Evolutionary conservation across 2,888 invertebrate species (phyloP), one percentile per base, ranked within the genome.

Genomic region (Mycalesis mineus): DNA sequence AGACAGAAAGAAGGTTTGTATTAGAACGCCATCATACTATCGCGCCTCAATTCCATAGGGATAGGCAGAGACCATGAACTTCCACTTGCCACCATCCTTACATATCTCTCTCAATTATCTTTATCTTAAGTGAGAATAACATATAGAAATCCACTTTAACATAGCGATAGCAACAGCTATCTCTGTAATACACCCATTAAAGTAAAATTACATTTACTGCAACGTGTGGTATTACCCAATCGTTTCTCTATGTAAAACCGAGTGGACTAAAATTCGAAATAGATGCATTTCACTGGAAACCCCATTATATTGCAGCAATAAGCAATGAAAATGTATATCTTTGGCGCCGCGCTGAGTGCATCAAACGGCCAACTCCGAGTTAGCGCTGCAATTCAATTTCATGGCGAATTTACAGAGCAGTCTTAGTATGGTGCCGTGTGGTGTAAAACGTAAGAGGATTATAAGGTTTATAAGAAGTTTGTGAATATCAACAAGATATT

Each of bases 351-450:
- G 53, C 48, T 55, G 44, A 55, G 58, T 49, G 60, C 62, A 60
- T 62, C 62, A 64, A 56, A 60, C 57, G 52, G 47, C 55, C 61
- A 60, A 58, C 58, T 55, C 31, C 40, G 59, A 65, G 62, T 65
- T 65, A 63, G 59, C 62, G 58, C 60, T 58, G 65, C 61, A 57
- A 64, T 65, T 65, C 64, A 65, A 64, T 64, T 65, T 68, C 64
- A 67, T 64, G 64, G 63, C 33, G 59, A 66, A 65, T 65, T 68
- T 65, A 63, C 62, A 57, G 64, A 61, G 55, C 57, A 62, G 62
- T 64, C 60, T 61, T 59, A 65, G 61, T 44, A 55, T 58, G 51
- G 55, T 51, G 55, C 36, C 31, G 13, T 57, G 47, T 57, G 47
- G 51, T 47, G 15, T 28, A 31, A 33, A 39, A 11, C 44, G 11